phyloP scores from a whole-genome alignment of 2,113 vertebrate genomes.

The Cathartes aura region DNA sequence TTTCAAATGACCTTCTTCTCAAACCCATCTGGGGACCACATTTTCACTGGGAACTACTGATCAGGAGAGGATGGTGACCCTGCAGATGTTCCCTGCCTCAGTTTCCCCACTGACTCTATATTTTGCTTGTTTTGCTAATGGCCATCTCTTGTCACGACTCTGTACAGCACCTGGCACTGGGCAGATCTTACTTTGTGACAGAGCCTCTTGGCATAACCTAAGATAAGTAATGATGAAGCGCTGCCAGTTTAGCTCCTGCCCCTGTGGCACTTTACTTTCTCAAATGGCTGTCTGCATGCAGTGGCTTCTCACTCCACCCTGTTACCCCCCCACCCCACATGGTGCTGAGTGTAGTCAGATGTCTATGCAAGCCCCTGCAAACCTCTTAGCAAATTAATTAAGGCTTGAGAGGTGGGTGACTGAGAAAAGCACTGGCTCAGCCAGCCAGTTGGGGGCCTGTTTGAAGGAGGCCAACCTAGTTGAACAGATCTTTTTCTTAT shows the following conservation, averaged over 20 bases:
- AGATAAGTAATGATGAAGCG: not conserved
- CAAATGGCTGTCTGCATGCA: rapidly evolving
- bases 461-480: not conserved
- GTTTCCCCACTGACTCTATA: not conserved
- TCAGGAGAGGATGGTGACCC: not conserved
- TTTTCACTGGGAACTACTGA: not conserved
- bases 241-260: not conserved
- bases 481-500: not conserved
- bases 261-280: not conserved
- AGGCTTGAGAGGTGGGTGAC: not conserved
- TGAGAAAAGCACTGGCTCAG: not conserved
- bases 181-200: not conserved
- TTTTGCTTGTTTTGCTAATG: not conserved
- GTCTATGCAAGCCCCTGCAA: not conserved
- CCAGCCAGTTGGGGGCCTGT: not conserved
- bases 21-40: not conserved
- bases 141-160: not conserved
- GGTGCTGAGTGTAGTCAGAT: not conserved
- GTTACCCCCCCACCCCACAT: rapidly evolving
- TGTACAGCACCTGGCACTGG: not conserved
- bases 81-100: not conserved
- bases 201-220: not conserved
- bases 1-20: not conserved
- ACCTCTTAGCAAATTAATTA: not conserved
- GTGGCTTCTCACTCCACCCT: not conserved